Evolutionary conservation across 2,113 vertebrate genomes (phyloP).

Genomic region (Rhea americana): DNA sequence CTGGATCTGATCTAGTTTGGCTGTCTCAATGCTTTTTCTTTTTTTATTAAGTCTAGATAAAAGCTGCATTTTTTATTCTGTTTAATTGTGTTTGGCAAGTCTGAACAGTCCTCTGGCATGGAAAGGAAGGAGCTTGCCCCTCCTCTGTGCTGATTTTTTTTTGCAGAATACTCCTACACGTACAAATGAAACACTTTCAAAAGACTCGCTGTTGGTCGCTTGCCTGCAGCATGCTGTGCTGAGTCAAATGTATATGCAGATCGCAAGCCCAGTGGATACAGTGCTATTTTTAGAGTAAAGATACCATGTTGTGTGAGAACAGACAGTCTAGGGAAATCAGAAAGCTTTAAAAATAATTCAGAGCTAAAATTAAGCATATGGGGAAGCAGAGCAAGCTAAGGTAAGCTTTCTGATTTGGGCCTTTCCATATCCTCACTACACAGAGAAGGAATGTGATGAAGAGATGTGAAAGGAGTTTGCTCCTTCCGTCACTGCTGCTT

Average conservation of each 20-base stretch:
- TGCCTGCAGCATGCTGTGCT: conserved; percentile 61
- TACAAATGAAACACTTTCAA: not conserved
- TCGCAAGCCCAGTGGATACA: conserved; percentile 59
- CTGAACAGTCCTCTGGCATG: conserved; percentile 24
- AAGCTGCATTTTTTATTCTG: not conserved
- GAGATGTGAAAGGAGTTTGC: not conserved
- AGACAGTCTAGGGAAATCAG: conserved; percentile 9
- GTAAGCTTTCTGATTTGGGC: not conserved
- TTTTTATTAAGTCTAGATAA: not conserved
- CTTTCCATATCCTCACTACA: not conserved
- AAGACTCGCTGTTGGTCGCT: conserved; percentile 34
- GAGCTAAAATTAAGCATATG: not conserved
- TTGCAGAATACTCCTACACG: conserved; percentile 38
- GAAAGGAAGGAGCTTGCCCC: not conserved
- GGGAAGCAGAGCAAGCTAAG: not conserved
- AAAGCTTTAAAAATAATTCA: conserved; percentile 46
- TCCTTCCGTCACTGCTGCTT: not conserved
- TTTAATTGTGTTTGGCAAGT: conserved; percentile 33
- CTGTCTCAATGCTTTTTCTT: not conserved
- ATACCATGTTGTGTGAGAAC: conserved; percentile 29
- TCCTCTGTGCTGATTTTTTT: conserved; percentile 1
- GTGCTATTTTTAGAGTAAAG: conserved; percentile 54
- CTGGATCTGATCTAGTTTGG: not conserved
- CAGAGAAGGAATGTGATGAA: not conserved
- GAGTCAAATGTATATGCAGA: conserved; percentile 65